phyloP scores from a whole-genome alignment of 1,140 invertebrate genomes.

The Copidosoma floridanum region DNA sequence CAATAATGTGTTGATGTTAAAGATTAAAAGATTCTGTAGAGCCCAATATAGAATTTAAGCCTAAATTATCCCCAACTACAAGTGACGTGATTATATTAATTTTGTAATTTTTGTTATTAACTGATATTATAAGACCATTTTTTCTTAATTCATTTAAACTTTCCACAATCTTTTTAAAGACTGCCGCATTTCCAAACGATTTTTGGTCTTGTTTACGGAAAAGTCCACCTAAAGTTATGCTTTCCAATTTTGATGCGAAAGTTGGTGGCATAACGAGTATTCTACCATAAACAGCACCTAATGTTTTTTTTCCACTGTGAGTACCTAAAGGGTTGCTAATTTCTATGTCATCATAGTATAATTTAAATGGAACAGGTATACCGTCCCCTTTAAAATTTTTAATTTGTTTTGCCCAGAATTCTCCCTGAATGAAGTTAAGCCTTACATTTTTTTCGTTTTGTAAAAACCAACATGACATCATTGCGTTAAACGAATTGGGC shows the following conservation, averaged over 20 bases:
- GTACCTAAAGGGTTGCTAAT: constrained; percentile 20
- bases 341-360: constrained; percentile 32
- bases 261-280: constrained; percentile 16
- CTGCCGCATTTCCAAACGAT: constrained; percentile 18
- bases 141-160: constrained; percentile 28
- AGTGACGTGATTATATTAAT: constrained; percentile 19
- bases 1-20: constrained; percentile 19
- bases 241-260: constrained; percentile 14
- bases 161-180: constrained; percentile 23
- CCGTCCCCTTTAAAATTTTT: constrained; percentile 3
- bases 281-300: constrained; percentile 19
- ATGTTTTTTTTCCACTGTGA: constrained; percentile 22
- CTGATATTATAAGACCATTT: constrained; percentile 17
- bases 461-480: background rate
- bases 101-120: constrained; percentile 1
- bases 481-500: background rate
- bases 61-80: constrained; percentile 28
- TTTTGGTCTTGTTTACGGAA: constrained; percentile 20
- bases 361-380: constrained; percentile 26
- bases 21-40: constrained; percentile 23
- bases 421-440: constrained; percentile 13
- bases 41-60: constrained; percentile 19
- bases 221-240: constrained; percentile 4
- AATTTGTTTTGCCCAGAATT: constrained; percentile 11
- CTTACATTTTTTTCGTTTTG: background rate